Base-by-base conservation (phyloP, 2,888 invertebrate species). In the Andrena chrysosceles region DNA sequence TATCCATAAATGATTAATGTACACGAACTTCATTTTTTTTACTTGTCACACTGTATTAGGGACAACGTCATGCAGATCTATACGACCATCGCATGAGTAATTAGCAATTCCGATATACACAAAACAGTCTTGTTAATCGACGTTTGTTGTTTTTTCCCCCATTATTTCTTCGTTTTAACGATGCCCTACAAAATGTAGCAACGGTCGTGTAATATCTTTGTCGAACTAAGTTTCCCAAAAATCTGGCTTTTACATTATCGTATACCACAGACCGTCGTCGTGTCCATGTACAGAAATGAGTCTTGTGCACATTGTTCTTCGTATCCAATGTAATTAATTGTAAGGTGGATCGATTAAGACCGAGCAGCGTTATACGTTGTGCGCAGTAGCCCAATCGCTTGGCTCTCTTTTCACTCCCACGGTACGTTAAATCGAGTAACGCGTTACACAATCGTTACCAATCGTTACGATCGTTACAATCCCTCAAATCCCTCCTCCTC, bases 1-100 rank as follows among this genome's bases (percentile, higher is more conserved):
- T 81, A 87, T 87, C 70, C 69, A 77, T 85, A 80, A 85, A 86
- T 60, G 86, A 85, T 77, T 87, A 87, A 87, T 89, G 81, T 89
- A 88, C 87, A 89, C 81, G 79, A 77, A 85, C 80, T 69, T 73
- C 6, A n/a, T 8, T 7, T 8, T 7, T 33, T 75, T 67, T 78
- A 54, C 73, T 75, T 72, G 81, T 80, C 87, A 83, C 81, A 70
- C 69, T 73, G 81, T 73, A 79, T 67, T 31, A 60, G 74, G 75
- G 82, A 81, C 77, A 77, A 78, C 60, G 62, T 83, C 77, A 87
- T 84, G 82, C 66, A 82, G 68, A 85, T 85, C 80, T 76, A 74
- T 75, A 78, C 68, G 81, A 84, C 78, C 73, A 77, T 77, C 66
- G 80, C 77, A 83, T 62, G 67, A 63, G 69, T 75, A 72, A 63